Evolutionary conservation across 2,797 vertebrate species (phyloP).

Genomic region (Acanthornis magna): DNA sequence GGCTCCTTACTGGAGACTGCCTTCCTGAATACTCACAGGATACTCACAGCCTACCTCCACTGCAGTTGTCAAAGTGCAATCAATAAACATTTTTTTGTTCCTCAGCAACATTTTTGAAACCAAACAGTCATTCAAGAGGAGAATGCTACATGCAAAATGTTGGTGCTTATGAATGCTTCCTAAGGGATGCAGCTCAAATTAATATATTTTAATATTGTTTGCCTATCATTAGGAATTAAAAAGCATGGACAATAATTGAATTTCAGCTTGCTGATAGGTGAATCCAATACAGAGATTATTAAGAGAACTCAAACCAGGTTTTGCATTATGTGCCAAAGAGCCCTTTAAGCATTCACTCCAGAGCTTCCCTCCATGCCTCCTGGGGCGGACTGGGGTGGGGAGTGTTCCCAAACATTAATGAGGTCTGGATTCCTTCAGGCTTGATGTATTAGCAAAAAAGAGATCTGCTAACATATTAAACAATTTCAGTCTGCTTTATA

Average conservation of each 20-base stretch:
- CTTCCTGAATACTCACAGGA: background rate
- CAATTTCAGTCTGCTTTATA: background rate
- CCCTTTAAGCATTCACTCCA: background rate
- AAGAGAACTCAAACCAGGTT: background rate
- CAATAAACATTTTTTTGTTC: background rate
- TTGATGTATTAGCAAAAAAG: background rate
- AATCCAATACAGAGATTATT: background rate
- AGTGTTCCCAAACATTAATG: background rate
- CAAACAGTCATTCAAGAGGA: background rate
- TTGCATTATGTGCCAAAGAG: background rate
- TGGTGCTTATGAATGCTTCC: background rate
- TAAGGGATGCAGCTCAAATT: background rate
- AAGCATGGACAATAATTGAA: background rate
- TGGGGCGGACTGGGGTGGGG: rapidly evolving
- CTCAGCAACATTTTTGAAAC: background rate
- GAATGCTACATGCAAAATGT: background rate
- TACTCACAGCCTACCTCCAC: background rate
- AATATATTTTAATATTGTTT: background rate
- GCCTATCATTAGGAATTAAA: background rate
- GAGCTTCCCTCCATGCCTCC: background rate
- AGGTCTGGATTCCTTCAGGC: background rate
- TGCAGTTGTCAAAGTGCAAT: background rate
- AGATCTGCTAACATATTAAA: background rate
- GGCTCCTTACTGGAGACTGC: background rate
- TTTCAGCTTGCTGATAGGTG: background rate